Base-by-base conservation (phyloP, 2,113 vertebrate species). In the Cathartes aura region DNA sequence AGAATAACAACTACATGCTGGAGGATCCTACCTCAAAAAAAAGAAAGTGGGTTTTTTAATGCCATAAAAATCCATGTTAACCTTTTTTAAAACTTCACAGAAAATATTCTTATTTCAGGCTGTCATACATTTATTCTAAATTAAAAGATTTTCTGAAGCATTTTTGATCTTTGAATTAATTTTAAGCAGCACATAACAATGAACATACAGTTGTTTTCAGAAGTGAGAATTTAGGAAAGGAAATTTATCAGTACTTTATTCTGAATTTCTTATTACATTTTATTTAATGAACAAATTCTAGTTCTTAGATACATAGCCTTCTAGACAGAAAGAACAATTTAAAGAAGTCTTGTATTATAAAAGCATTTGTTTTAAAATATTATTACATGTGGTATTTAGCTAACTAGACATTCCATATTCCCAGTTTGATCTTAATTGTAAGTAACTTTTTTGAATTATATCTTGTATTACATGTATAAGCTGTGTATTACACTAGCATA, bases 341-440 rank as follows among this genome's bases (percentile, higher is more conserved):
- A 45, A 66, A 47, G 5, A 59, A 63, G 16, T 53, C 5, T 36
- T 84, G 9, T 20, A 34, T 43, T 43, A 67, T 13, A 34, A 91
- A 88, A 82, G 16, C 14, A 62, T 32, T 62, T 45, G 27, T 43
- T 79, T 64, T 21, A 52, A 81, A 87, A 34, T 70, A 48, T 17
- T 66, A 53, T 50, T 86, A 40, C 9, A 21, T 20, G 24, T 58
- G 11, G 11, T 62, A 68, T 53, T 21, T 52, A 67, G n/a, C 32
- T 71, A 94, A 70, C 21, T 71, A 91, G 8, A 60, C 20, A 71
- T 29, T 84, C 38, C 80, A 47, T 47, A 76, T 63, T 90, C 52
- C 56, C 43, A 91, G 67, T 89, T 71, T 72, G 63, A 89, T 80
- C 71, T 96, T 90, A 79, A 85, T 87, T 95, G 84, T 87, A 62